Base-by-base conservation (phyloP, 1,140 invertebrate species). In the Agrilus planipennis region DNA sequence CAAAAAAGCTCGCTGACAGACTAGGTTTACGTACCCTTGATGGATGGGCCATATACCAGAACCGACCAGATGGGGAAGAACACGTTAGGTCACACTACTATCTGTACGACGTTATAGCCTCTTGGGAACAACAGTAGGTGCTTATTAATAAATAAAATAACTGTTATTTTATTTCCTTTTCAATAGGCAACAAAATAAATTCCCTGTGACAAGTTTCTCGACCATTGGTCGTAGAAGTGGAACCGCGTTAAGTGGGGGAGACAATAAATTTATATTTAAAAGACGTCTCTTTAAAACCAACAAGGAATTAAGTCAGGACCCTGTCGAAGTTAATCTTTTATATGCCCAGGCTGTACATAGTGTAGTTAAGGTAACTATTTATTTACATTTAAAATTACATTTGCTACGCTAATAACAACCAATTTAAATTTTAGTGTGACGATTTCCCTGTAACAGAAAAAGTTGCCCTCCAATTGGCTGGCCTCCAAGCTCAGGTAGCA, bases 271-370 rank as follows among this genome's bases (percentile, higher is more conserved):
- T 63, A 80, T 94, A 41, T 94, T 96, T 65, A 89, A 91, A 55
- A 80, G 89, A 41, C 71, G 91, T 32, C 62, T 97, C 4, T 96
- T 94, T 66, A 76, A 82, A 42, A 83, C 82, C 47, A 84, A 81
- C 2, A 70, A 85, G 20, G 89, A 94, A 65, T 72, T 95, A 40
- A 90, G 89, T n/a, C 89, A 93, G 63, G 91, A 96, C 68, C 89
- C 89, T 0, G 85, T 95, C 0, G 91, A 97, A 70, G 86, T 95
- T 4, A 89, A 89, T 54, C 74, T 97, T 52, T 67, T 97, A 1
- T 97, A 93, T 68, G 87, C 91, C 25, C 91, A 96, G 67, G 90
- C 90, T 49, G 90, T 95, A 2, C 81, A 93, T 55, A 85, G 82
- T 57, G 88, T 95, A 29, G 90, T 95, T 4, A 91, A 91, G 72